Evolutionary conservation across 2,113 vertebrate species (phyloP).

Genomic region (Rostratula benghalensis): DNA sequence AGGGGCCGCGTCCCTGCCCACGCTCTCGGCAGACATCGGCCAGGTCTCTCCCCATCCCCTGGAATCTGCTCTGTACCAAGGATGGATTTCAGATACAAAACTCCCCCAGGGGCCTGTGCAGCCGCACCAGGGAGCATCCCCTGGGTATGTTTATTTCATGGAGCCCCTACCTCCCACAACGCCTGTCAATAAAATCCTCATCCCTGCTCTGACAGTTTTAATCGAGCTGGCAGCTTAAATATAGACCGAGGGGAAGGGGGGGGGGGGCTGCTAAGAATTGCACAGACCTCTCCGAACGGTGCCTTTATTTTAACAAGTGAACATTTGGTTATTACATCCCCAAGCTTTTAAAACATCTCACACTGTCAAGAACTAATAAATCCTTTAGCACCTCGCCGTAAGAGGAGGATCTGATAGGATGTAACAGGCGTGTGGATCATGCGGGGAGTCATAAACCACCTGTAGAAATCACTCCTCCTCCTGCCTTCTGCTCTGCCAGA

Average conservation of each 20-base stretch:
- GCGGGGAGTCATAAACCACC: conserved; percentile 4
- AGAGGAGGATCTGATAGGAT: neutral
- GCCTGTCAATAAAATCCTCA: conserved; percentile 56
- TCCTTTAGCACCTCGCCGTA: conserved; percentile 2
- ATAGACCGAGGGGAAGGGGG: conserved; percentile 31
- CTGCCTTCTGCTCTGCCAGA: neutral
- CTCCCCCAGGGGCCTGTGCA: conserved; percentile 7
- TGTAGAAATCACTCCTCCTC: conserved; percentile 26
- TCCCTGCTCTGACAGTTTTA: conserved; percentile 22
- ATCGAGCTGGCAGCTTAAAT: conserved; percentile 46
- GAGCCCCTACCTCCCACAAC: conserved; percentile 12
- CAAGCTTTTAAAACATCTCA: conserved; percentile 21
- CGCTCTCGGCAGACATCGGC: neutral
- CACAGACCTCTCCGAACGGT: neutral
- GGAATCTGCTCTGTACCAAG: conserved; percentile 5
- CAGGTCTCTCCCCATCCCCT: neutral
- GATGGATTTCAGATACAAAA: conserved; percentile 51
- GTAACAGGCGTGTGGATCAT: neutral
- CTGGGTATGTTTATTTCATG: conserved; percentile 17
- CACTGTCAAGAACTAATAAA: conserved; percentile 49
- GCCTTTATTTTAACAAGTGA: conserved; percentile 12
- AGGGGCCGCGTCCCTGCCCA: neutral
- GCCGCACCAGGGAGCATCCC: neutral
- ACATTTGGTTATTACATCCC: conserved; percentile 29
- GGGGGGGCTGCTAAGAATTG: neutral